A percentile compares a stretch with the other conserved stretches of the same genome.
phyloP scores from a whole-genome alignment of 2,888 invertebrate species.

The Cistogaster globosa region DNA sequence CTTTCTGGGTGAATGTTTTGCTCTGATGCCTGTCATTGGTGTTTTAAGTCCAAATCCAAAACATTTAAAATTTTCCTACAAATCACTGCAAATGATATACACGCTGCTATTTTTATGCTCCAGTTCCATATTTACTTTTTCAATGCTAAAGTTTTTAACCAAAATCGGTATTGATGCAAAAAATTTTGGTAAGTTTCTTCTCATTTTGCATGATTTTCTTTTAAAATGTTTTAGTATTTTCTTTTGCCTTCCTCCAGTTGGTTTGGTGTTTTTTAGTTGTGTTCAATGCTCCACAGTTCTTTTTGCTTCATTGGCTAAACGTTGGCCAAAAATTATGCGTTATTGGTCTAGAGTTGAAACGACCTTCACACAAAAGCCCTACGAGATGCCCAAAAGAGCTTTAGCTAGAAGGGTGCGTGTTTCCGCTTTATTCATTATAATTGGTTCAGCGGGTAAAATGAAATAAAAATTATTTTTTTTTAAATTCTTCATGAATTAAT shows the following conservation, averaged over 20 bases:
- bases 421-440: constrained; percentile 76
- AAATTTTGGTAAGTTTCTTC: constrained; percentile 77
- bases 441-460: constrained; percentile 74
- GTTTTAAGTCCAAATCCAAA: constrained; percentile 81
- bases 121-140: constrained; percentile 72
- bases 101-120: constrained; percentile 74
- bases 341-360: constrained; percentile 80
- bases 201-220: background rate
- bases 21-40: constrained; percentile 84
- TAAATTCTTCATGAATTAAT: no score
- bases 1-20: constrained; percentile 84
- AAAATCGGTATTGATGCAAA: constrained; percentile 79
- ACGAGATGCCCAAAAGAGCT: constrained; percentile 75
- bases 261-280: constrained; percentile 78
- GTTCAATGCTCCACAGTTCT: constrained; percentile 76
- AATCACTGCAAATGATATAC: constrained; percentile 75
- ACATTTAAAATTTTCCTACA: constrained; percentile 76
- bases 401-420: constrained; percentile 76
- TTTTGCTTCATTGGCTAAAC: constrained; percentile 78
- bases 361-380: constrained; percentile 78
- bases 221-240: background rate
- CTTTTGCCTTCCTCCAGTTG: constrained; percentile 73
- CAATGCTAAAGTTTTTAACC: constrained; percentile 74
- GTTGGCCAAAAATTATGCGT: constrained; percentile 79
- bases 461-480: background rate